Evolutionary conservation across 2,797 vertebrate genomes (phyloP).

Genomic region (Linurgus olivaceus): DNA sequence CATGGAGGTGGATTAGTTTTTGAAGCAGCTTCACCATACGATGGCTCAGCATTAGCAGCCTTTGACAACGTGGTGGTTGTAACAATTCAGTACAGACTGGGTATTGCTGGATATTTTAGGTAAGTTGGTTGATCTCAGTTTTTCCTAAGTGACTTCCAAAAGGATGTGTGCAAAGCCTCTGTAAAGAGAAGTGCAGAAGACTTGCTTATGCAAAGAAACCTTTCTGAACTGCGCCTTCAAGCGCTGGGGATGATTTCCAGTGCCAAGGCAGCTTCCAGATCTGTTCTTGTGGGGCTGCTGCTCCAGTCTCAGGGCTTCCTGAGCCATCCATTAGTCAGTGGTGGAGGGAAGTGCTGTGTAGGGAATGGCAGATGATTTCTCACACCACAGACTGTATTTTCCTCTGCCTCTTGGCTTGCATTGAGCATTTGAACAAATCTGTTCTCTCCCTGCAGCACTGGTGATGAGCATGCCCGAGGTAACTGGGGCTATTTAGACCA

Average conservation of each 20-base stretch:
- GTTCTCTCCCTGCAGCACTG: constrained; percentile 74
- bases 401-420: neutral
- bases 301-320: neutral
- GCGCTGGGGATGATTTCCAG: neutral
- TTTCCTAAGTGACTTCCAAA: neutral
- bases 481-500: constrained; percentile 92
- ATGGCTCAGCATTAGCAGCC: constrained; percentile 81
- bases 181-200: neutral
- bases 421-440: neutral
- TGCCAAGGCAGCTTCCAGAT: neutral
- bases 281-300: neutral
- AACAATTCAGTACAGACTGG: constrained; percentile 83
- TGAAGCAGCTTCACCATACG: constrained; percentile 79
- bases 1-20: constrained; percentile 80
- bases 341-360: neutral
- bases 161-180: neutral
- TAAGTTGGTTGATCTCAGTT: constrained; percentile 36
- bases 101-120: constrained; percentile 84
- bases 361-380: neutral
- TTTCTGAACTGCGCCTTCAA: neutral
- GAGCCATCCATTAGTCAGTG: neutral
- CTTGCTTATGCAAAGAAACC: neutral
- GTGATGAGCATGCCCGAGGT: constrained; percentile 79
- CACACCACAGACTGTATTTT: neutral
- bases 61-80: constrained; percentile 83